Evolutionary conservation across 2,888 invertebrate species (phyloP).

Genomic region (Trissoscelio sp.): DNA sequence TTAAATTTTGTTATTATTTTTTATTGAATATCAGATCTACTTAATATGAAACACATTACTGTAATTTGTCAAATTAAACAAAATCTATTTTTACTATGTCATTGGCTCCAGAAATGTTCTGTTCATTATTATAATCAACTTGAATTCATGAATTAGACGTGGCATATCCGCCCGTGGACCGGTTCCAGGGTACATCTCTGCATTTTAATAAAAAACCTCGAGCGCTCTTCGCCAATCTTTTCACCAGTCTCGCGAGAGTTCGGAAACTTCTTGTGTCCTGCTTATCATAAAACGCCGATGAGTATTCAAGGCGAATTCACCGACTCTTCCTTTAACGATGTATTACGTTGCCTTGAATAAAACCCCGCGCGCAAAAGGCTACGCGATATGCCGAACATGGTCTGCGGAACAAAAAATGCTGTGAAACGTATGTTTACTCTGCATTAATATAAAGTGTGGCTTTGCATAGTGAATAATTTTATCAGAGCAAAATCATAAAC

Average conservation of each 20-base stretch:
- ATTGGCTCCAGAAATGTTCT: not conserved
- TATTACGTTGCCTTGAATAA: slow-evolving; percentile 71
- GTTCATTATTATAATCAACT: slow-evolving; percentile 3
- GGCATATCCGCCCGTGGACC: not conserved
- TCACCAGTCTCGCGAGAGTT: slow-evolving; percentile 17
- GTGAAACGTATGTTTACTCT: slow-evolving; percentile 32
- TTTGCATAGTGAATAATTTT: slow-evolving; percentile 21
- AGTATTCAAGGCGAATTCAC: slow-evolving; percentile 75
- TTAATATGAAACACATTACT: too few relatives aligned
- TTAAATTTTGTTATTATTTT: too few relatives aligned
- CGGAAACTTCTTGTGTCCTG: slow-evolving; percentile 8
- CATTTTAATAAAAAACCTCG: slow-evolving; percentile 33
- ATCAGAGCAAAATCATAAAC: too few relatives aligned
- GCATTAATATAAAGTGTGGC: slow-evolving; percentile 10
- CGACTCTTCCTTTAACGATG: slow-evolving; percentile 65
- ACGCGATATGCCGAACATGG: slow-evolving; percentile 26
- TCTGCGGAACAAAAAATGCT: slow-evolving; percentile 22
- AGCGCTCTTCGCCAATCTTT: not conserved
- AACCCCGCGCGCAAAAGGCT: slow-evolving; percentile 39
- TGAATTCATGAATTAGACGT: slow-evolving; percentile 10
- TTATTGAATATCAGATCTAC: too few relatives aligned
- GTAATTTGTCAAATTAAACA: too few relatives aligned
- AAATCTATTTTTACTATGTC: not conserved
- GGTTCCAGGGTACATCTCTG: not conserved
- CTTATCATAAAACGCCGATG: slow-evolving; percentile 74